Conservation (phyloP, 23 tunicate genomes). For the Styela clava region DNA sequence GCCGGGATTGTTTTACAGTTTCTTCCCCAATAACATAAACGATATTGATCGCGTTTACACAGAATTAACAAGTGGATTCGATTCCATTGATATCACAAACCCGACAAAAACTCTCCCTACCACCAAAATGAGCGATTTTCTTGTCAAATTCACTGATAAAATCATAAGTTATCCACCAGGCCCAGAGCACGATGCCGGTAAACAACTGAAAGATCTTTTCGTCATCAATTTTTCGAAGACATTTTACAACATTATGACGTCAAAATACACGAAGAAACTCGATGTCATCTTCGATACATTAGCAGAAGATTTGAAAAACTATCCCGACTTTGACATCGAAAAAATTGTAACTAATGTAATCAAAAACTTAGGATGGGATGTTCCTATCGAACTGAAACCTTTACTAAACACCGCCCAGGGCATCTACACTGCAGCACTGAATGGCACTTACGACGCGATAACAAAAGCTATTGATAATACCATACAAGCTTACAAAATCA, state of each 20-base stretch:
- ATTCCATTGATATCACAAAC: not conserved
- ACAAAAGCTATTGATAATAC: not conserved
- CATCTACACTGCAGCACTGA: not conserved
- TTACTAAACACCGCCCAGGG: not conserved
- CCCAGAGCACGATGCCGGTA: not conserved
- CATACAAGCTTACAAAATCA: not conserved
- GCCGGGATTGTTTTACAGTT: not conserved
- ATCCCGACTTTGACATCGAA: constrained; percentile 1
- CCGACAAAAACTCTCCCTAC: not conserved
- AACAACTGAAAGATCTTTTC: not conserved
- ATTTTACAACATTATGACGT: constrained; percentile 6
- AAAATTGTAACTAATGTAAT: not conserved
- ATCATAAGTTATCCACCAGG: no score
- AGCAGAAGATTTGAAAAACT: not conserved
- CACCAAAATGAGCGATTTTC: constrained; percentile 16
- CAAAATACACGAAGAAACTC: not conserved
- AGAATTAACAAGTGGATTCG: not conserved
- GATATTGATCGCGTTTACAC: constrained; percentile 5
- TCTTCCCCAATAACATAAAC: not conserved
- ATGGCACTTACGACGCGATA: not conserved
- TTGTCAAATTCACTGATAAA: not conserved
- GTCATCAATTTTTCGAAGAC: constrained; percentile 21
- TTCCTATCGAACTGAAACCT: not conserved
- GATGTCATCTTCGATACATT: not conserved
- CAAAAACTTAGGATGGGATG: not conserved